Conservation (phyloP, 1,140 invertebrate species). For the Bombus turneri region DNA sequence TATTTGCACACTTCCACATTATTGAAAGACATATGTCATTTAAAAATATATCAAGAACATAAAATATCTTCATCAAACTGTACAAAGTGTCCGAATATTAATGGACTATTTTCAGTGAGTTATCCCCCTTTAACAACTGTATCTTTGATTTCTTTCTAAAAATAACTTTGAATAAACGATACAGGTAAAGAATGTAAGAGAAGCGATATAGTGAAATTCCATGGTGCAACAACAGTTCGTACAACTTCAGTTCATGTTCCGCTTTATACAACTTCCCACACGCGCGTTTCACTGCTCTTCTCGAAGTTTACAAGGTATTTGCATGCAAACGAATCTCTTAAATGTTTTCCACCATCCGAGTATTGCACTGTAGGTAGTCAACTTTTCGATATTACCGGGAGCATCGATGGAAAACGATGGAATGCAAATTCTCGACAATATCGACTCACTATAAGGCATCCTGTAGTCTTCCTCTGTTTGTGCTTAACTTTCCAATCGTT, state of each 20-base stretch:
- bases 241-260: neutral
- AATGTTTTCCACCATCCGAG: neutral
- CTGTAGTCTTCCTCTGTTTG: neutral
- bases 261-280: neutral
- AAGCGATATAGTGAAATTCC: neutral
- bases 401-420: slow-evolving; percentile 6
- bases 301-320: neutral
- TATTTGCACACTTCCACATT: neutral
- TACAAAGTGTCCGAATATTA: neutral
- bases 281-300: neutral
- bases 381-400: neutral
- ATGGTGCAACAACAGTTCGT: neutral
- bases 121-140: too few relatives aligned
- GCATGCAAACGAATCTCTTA: slow-evolving; percentile 10
- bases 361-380: neutral
- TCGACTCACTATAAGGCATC: neutral
- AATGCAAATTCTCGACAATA: slow-evolving; percentile 17
- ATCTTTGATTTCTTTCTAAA: too few relatives aligned
- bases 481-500: neutral
- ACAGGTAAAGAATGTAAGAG: too few relatives aligned
- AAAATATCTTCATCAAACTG: too few relatives aligned
- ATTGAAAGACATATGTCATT: too few relatives aligned
- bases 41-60: too few relatives aligned
- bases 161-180: too few relatives aligned
- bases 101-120: too few relatives aligned